Evolutionary conservation across 2,888 invertebrate species (phyloP), one percentile per base, ranked within the genome.

Genomic region (Flexamia atlantica): DNA sequence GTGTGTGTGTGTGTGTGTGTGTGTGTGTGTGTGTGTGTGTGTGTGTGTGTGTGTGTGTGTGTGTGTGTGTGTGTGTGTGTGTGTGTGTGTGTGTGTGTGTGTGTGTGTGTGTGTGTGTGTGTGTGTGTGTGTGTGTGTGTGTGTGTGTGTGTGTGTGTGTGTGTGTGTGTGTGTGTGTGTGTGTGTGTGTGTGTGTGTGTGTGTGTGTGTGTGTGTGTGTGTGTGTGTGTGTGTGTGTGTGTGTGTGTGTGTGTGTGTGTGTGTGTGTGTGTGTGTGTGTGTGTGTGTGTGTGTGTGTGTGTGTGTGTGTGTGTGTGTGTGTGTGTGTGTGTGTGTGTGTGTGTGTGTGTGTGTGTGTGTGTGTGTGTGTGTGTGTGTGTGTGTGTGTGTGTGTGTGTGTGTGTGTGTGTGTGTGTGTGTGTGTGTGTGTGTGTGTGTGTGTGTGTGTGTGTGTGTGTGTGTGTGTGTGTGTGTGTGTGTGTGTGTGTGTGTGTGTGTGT

Each of bases 81-180:
- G 70, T 70, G 70, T 70, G 70, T 70, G 70, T 70, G 70, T 70
- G 70, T 70, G 70, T 70, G 70, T 70, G 70, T 70, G 70, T 70
- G 70, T 70, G 70, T 70, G 70, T 70, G 70, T 32, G 70, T 70
- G 70, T 32, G 70, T 70, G 70, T 32, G 70, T 70, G 70, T 70
- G 70, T 70, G 70, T 70, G 70, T 70, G 70, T 70, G 70, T 70
- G 70, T 70, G 72, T 72, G 72, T 72, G 72, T 72, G 72, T 72
- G 72, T 72, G 72, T 72, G 72, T 72, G 72, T 72, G 72, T 72
- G 72, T 72, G 72, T 72, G 72, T 72, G 72, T 72, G 72, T 72
- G 72, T 72, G 72, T 72, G 72, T 72, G 72, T 72, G 72, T 72
- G 72, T 72, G 72, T 72, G 72, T 72, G 72, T 72, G 72, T 72